Evolutionary conservation across 2,113 vertebrate species (phyloP), one percentile per base, ranked within the genome.

Genomic region (Tursiops truncatus): DNA sequence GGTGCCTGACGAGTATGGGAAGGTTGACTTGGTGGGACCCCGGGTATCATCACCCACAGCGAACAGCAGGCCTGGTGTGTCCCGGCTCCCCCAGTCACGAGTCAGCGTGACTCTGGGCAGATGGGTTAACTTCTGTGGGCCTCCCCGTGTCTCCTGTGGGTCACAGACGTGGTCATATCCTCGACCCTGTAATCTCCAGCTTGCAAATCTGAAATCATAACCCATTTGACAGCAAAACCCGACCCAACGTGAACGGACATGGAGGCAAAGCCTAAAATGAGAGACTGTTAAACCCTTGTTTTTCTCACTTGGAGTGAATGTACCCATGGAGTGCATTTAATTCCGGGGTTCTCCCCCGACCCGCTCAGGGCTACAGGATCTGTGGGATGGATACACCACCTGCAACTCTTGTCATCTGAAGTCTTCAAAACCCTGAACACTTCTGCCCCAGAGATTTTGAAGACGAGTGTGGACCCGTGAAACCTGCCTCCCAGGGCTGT

Each of bases 311-410:
- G 20, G 58, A 18, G 38, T 38, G 23, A 67, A 77, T 3, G 2
- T 10, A 10, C 6, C 7, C 31, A 0, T 1, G 20, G n/a, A 13
- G 23, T 18, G 21, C 25, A 53, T 50, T 12, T 36, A 8, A 56
- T n/a, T 41, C 28, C 6, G 9, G 25, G 41, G 17, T 21, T 50
- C 38, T 23, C 28, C 70, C 8, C 8, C 3, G 3, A 13, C 3
- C 56, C 18, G 0, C 20, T 14, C 20, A 18, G 17, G 20, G 3
- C 7, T 18, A 2, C 26, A 50, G 4, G 15, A 2, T 1, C 0
- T 4, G 17, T 7, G 62, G 15, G 6, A 7, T 12, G 25, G 44
- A 10, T 9, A 0, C 3, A 23, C 13, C 17, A 17, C 41, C 5
- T 15, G 44, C 4, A 3, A 17, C 17, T 85, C 3, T 3, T 2